Evolutionary conservation across 2,797 vertebrate genomes (phyloP), one percentile per base, ranked within the genome.

Genomic region (Siniperca undulata): DNA sequence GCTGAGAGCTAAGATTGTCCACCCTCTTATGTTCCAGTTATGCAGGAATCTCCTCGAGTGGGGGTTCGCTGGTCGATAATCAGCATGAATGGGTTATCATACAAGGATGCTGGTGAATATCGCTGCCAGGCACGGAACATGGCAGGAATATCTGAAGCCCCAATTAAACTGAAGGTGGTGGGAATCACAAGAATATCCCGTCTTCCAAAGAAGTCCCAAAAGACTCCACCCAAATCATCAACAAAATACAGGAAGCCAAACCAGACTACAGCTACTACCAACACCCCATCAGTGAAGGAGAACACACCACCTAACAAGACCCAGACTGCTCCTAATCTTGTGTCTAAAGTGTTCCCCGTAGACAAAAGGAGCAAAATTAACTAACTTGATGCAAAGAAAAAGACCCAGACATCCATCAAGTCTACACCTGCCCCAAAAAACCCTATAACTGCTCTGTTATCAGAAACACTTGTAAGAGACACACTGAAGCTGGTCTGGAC

Each of bases 51-150:
- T 88, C 97, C 97, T 78, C 94, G 90, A 69, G 97, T 97, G 14
- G 98, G 98, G 30, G 93, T 97, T 70, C 95, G 97, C 77, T 98
- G 97, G 97, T 99, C 98, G 7, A 96, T 98, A 64, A 96, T 99
- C 84, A 98, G 96, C 91, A 80, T 99, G 86, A 97, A 96, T 0
- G 96, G 96, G 22, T 94, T 99, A 81, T 97, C 97, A 0, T 96
- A 97, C 92, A 95, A 95, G 84, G 97, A 99, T 0, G 97, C 97
- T 10, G 97, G 98, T 16, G 96, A 98, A 88, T 99, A 98, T 89
- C 96, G 96, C 74, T 99, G 98, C 86, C 97, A 96, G 87, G 98
- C 98, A 50, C 97, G 96, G 89, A 99, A 99, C 83, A 93, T 97
- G 94, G 98, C 97, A 13, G 98, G 98, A 56, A 94, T 90, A 75